Base-by-base conservation (phyloP, 53 echinoderm and acorn worm genomes). In the Hippasteria phrygiana region DNA sequence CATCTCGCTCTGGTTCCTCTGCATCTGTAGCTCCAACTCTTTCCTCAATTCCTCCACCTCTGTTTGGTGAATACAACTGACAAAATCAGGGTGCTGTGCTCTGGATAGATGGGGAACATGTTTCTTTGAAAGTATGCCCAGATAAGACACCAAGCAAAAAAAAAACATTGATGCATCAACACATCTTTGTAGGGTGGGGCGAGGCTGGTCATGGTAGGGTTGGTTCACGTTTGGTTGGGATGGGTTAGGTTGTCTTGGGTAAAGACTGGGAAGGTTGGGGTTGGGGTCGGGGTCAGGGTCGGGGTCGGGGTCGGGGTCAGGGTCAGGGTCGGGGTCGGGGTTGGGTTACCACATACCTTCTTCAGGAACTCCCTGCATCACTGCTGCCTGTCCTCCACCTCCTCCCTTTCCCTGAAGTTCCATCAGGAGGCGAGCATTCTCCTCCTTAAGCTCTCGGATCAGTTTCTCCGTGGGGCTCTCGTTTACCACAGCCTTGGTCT, bases 381-480 rank as follows among this genome's bases (percentile, higher is more conserved):
- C 89, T 14, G 87, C 93, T 3, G 72, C 74, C 81, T 90, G 76
- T 28, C 87, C 95, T 0, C 90, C n/a, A n/a, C n/a, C 92, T 74
- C 90, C 93, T 20, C 94, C 94, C 51, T 90, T 94, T 38, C 87
- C 89, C 69, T 94, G 56, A 32, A 98, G 91, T 71, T 95, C 94
- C 55, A 88, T 70, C 71, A 94, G 75, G 20, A 99, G 92, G 14
- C 96, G 88, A 8, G 94, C 96, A 69, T 96, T 99, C 91, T 99
- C 99, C 83, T 99, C 96, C 80, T 94, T 94, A 71, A 99, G 84
- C 70, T 99, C 99, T n/a, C 99, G 80, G 65, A 99, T 99, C 85
- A 99, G 75, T 50, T 95, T 99, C 36, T 99, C 99, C 36, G 99
- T 99, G 2, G 99, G 99, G 81, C 96, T 99, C 70, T 99, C 99